Conservation (phyloP, 1,140 invertebrate species). For the Monomorium pharaonis region DNA sequence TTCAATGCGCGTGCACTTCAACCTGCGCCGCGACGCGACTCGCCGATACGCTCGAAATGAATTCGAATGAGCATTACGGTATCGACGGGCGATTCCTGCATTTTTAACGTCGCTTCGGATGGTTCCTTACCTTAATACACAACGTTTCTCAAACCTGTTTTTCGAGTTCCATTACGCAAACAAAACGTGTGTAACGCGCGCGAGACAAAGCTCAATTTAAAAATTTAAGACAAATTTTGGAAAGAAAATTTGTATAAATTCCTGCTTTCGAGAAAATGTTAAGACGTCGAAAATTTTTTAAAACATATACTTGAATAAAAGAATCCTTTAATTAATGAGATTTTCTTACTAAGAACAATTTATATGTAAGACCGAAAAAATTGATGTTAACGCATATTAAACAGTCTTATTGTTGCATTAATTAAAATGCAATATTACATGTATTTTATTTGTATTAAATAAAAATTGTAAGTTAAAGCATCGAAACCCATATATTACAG, state of each 20-base stretch:
- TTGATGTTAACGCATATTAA: background rate
- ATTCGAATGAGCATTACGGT: constrained; percentile 47
- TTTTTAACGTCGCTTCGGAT: constrained; percentile 43
- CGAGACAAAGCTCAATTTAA: background rate
- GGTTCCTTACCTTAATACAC: constrained; percentile 33
- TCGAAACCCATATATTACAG: background rate
- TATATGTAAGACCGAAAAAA: background rate
- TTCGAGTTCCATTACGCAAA: constrained; percentile 43
- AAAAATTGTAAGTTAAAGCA: background rate
- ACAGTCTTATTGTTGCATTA: background rate
- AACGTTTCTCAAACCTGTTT: constrained; percentile 44
- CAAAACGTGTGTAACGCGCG: background rate
- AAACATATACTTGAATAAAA: background rate
- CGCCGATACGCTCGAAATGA: constrained; percentile 22
- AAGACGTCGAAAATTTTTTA: background rate
- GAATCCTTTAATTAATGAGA: too few relatives aligned
- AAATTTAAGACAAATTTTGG: background rate
- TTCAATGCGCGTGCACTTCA: background rate
- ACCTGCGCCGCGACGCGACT: background rate
- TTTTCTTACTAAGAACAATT: background rate
- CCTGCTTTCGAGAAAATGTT: too few relatives aligned
- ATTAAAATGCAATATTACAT: background rate
- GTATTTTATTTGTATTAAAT: background rate
- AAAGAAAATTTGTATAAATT: background rate
- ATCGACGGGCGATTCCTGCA: constrained; percentile 30